Evolutionary conservation across 1,140 invertebrate species (phyloP).

Genomic region (Lepidurus couesii): DNA sequence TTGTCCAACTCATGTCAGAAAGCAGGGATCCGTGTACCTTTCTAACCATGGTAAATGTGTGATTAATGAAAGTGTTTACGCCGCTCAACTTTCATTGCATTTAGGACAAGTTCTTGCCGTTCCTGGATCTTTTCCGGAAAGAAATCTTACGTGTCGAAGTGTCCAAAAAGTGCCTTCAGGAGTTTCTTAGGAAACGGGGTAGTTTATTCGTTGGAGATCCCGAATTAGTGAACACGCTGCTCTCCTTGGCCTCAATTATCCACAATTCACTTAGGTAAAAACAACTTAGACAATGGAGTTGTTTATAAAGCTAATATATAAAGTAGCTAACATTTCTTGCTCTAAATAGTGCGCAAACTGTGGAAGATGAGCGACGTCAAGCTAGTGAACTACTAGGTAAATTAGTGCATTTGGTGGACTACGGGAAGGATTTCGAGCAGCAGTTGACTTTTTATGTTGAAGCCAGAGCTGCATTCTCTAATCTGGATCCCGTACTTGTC

Average conservation of each 20-base stretch:
- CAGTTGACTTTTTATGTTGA: conserved; percentile 91
- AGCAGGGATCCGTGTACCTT: conserved; percentile 66
- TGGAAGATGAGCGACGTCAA: conserved; percentile 84
- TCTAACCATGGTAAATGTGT: conserved; percentile 62
- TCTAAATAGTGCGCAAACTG: conserved; percentile 69
- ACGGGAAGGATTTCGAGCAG: conserved; percentile 78
- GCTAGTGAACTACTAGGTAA: conserved; percentile 75
- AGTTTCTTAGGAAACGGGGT: conserved; percentile 15
- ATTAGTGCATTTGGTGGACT: conserved; percentile 71
- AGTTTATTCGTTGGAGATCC: conserved; percentile 58
- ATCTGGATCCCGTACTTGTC: conserved; percentile 77
- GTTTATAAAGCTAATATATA: conserved; percentile 15
- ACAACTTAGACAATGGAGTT: not conserved
- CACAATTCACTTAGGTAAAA: conserved; percentile 88
- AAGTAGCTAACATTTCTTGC: not conserved
- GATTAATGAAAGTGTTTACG: not conserved
- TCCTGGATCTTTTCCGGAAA: conserved; percentile 83
- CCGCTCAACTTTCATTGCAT: conserved; percentile 39
- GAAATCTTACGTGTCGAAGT: conserved; percentile 73
- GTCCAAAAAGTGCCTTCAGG: conserved; percentile 67
- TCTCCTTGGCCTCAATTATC: conserved; percentile 77
- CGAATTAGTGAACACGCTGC: conserved; percentile 76
- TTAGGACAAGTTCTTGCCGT: conserved; percentile 80
- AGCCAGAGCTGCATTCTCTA: conserved; percentile 77
- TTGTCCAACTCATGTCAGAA: conserved; percentile 67